Evolutionary conservation across 2,797 vertebrate species (phyloP), one percentile per base, ranked within the genome.

Genomic region (Epinephelus malabaricus): DNA sequence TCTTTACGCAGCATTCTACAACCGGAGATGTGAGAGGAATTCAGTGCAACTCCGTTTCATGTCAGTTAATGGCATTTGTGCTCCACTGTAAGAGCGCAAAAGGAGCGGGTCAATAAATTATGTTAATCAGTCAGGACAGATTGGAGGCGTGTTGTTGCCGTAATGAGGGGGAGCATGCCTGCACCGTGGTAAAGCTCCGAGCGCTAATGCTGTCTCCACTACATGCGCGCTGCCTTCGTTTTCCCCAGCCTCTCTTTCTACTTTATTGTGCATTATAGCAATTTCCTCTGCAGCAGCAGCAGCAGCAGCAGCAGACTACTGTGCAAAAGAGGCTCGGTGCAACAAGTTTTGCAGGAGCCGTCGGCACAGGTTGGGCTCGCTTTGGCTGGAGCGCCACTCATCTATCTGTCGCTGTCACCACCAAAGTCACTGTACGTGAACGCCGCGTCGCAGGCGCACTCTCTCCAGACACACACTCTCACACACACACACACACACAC

Each of bases 71-170:
- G 25, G 46, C 43, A 73, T 47, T 10, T 46, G 50, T 5, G 1
- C 34, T 49, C 8, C 4, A 43, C 18, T 40, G 30, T 5, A 13
- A 23, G 51, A 66, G 79, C 76, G 47, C 47, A 40, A 61, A 79
- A 21, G 77, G 72, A 79, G 74, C 6, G 54, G 18, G 64, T 70
- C 86, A 85, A 88, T 93, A 91, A 86, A 92, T 94, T 91, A 92
- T 92, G 92, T 82, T 90, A 92, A 94, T 94, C 55, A 86, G 86
- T 43, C 21, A 6, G 74, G 73, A 60, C 82, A 80, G 79, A 81
- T 86, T 87, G 92, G 92, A 94, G 93, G 95, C 93, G 91, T 93
- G 92, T 87, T 93, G 89, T 56, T 83, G 84, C 69, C 61, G 84
- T 91, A 81, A 79, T 64, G 89, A 90, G 88, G 82, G 83, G 84